Conservation (phyloP, 2,113 vertebrate species). For the Brachyistius frenatus region DNA sequence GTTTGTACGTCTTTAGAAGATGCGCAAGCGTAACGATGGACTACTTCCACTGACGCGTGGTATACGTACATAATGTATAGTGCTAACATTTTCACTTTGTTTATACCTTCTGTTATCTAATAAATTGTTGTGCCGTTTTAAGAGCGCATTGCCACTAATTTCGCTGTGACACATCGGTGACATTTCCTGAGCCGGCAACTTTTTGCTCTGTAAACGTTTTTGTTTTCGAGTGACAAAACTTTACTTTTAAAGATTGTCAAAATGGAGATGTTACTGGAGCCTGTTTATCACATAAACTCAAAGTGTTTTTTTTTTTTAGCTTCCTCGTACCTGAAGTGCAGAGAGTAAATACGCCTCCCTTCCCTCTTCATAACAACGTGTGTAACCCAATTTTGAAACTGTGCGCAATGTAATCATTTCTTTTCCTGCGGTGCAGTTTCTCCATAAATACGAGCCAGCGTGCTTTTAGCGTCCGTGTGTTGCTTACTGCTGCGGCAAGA, state of each 20-base stretch:
- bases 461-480: background rate
- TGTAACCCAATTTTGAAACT: slow-evolving; percentile 38
- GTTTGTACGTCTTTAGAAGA: slow-evolving; percentile 26
- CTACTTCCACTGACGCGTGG: slow-evolving; percentile 26
- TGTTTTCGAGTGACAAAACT: background rate
- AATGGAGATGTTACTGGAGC: background rate
- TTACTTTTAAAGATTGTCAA: too few relatives aligned
- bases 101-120: slow-evolving; percentile 53
- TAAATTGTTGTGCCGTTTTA: slow-evolving; percentile 57
- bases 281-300: background rate
- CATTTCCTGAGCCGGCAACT: background rate
- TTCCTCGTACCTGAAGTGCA: background rate
- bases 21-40: slow-evolving; percentile 38
- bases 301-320: background rate
- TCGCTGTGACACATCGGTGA: slow-evolving; percentile 6
- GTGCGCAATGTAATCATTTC: slow-evolving; percentile 29
- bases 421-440: slow-evolving; percentile 23
- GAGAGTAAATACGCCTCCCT: slow-evolving; percentile 13
- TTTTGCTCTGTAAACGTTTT: background rate
- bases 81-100: slow-evolving; percentile 45
- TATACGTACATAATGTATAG: slow-evolving; percentile 42
- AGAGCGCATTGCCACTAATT: slow-evolving; percentile 32
- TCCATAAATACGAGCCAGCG: slow-evolving; percentile 37
- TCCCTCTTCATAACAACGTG: background rate
- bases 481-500: slow-evolving; percentile 3